Percentiles rank a stretch among this genome's conserved stretches.
These are phyloP conservation scores for Esox lucius DNA, from an alignment of 2,797 vertebrate genomes.

Conservation along the genomic window DNA sequence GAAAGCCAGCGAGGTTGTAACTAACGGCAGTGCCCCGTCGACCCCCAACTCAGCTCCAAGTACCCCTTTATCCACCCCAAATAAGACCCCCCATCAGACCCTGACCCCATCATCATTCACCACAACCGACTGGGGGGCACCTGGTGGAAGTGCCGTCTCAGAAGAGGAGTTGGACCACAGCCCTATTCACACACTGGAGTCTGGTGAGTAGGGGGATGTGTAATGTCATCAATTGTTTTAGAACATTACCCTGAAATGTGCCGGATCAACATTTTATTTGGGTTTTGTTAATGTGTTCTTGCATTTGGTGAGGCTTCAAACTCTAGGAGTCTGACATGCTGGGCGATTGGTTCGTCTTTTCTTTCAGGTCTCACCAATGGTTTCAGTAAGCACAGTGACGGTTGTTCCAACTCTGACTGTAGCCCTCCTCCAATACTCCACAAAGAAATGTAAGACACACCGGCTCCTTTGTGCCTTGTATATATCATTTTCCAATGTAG, in stretches of 20 bases:
- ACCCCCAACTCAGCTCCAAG: conserved; percentile 48
- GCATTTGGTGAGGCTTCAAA: neutral
- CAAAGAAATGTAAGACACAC: conserved; percentile 81
- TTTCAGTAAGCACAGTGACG: conserved; percentile 80
- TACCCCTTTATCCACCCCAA: conserved; percentile 60
- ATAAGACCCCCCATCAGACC: conserved; percentile 63
- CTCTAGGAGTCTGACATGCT: conserved; percentile 4
- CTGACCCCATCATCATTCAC: conserved; percentile 62
- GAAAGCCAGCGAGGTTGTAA: conserved; percentile 62
- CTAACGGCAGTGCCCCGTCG: conserved; percentile 11
- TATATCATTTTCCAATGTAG: no score
- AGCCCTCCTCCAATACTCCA: conserved; percentile 77
- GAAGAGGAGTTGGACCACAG: conserved; percentile 78
- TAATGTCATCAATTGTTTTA: no score
- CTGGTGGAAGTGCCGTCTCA: conserved; percentile 65
- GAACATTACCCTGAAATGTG: neutral
- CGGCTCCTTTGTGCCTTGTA: no score
- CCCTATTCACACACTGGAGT: conserved; percentile 71
- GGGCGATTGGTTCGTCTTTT: conserved; percentile 22
- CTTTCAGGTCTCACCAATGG: conserved; percentile 87
- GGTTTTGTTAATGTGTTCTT: neutral
- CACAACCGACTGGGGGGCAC: conserved; percentile 65
- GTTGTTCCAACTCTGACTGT: conserved; percentile 82
- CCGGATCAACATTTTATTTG: neutral
- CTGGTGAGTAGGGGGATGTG: conserved; percentile 69